Evolutionary conservation across 1,140 invertebrate species (phyloP), one percentile per base, ranked within the genome.

Genomic region (Neocloeon triangulifer): DNA sequence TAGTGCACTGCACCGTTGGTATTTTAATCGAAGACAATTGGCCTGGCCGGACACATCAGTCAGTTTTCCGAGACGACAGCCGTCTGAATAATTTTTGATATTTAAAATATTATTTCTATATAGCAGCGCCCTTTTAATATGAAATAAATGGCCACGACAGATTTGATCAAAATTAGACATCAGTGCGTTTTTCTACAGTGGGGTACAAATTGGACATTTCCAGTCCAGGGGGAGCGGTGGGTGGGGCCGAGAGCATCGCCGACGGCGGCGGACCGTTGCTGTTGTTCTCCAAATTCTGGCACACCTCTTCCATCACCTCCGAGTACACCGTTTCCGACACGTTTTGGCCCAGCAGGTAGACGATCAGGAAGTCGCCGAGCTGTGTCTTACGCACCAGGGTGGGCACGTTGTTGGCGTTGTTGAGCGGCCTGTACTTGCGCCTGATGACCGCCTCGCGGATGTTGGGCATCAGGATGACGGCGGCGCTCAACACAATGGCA

Each of bases 161-260:
- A n/a, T n/a, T n/a, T n/a, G 12, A 29, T 19, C 5, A 15, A 7
- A n/a, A 27, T 27, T 74, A 79, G 52, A 76, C 75, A 54, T 79
- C 73, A 20, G 73, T 78, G 51, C 80, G 76, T 52, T 77, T 73
- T 70, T 47, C 73, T 64, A 43, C 43, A 1, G 40, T 39, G 12
- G 76, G 75, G 48, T 81, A 82, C 33, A 80, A 79, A 2, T 73
- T 75, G 19, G 71, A 69, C 69, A 81, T 76, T 55, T 81, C 77
- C 25, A 84, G 49, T 4, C 76, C 80, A 36, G 73, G 78, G 0
- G 78, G 78, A 4, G 77, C 78, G 1, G 77, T 80, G 1, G 78
- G 77, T 18, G 68, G 47, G 46, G 72, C 16, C 77, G 50, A 29
- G 63, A 58, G 39, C 65, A 60, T 5, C 58, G 27, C 15, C 2